Base-by-base conservation (phyloP, 2,888 invertebrate genomes). In the Lomographa bimaculata region DNA sequence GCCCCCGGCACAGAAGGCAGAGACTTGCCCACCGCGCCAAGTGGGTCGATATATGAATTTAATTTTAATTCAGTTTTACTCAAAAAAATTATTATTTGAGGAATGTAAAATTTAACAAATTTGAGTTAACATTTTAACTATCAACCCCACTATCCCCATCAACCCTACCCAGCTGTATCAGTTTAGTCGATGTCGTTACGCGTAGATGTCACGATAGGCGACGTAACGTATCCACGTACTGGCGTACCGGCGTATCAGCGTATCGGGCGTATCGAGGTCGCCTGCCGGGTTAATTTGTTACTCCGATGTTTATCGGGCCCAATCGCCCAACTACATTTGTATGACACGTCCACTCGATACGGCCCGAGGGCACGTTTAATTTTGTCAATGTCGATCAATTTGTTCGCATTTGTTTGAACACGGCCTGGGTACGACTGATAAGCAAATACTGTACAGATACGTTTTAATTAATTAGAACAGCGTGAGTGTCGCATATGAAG, bases 241-340 rank as follows among this genome's bases (percentile, higher is more conserved):
- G 10, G 46, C 49, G 45, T 50, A 42, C 28, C 32, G 14, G 24
- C 41, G 45, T 45, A 42, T 42, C 47, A 5, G 23, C 45, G 48
- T 27, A 43, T 36, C 39, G 16, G 25, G 45, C 47, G 25, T 30
- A 35, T 35, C 36, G 52, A 57, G 62, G 48, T 50, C 50, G 50
- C 54, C 43, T 57, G 54, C 46, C 48, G 66, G 74, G 79, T 80
- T 81, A 83, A 83, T 83, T 83, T 81, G 81, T 79, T 69, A 73
- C 75, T 57, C 57, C 64, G 65, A 62, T 65, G 67, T 69, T 71
- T 72, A 76, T 76, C 73, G 55, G 57, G 46, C 30, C 57, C 56
- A 61, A 62, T 65, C 68, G 66, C 61, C 60, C 61, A 64, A 64
- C 62, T 52, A 61, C 69, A 65, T 71, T 69, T 71, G 68, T 70